Conservation (phyloP, 2,888 invertebrate genomes). For the Napeogenes sylphis region DNA sequence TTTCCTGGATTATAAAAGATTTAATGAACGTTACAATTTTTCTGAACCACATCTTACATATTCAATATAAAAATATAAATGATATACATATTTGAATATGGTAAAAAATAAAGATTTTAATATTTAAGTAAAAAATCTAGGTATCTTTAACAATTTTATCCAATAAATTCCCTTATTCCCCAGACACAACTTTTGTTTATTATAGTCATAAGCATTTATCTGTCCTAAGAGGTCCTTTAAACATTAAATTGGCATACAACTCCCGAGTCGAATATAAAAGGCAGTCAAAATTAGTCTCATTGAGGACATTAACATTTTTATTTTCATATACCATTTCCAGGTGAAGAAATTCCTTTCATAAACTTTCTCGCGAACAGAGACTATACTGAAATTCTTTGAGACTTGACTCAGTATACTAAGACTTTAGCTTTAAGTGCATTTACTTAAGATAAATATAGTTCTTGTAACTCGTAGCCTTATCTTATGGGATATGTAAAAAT, state of each 20-base stretch:
- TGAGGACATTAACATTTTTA: conserved; percentile 7
- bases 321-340: conserved; percentile 9
- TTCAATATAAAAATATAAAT: too few species aligned
- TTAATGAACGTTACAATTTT: too few species aligned
- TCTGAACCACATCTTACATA: not conserved
- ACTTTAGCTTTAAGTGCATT: not conserved
- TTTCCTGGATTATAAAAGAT: not conserved
- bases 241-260: conserved; percentile 12
- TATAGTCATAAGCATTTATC: conserved; percentile 17
- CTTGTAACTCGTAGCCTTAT: not conserved
- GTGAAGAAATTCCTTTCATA: not conserved
- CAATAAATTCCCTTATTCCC: not conserved
- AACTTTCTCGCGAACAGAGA: not conserved
- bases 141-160: not conserved
- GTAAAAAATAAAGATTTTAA: not conserved
- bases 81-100: not conserved
- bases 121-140: not conserved
- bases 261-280: conserved; percentile 14
- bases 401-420: not conserved
- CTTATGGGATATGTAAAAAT: too few species aligned
- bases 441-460: not conserved
- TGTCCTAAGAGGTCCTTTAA: conserved; percentile 15
- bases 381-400: conserved; percentile 3
- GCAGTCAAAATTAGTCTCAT: conserved; percentile 13
- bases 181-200: conserved; percentile 8